Evolutionary conservation across 2,797 vertebrate species (phyloP).

Genomic region (Neosilurus mollespiculum): DNA sequence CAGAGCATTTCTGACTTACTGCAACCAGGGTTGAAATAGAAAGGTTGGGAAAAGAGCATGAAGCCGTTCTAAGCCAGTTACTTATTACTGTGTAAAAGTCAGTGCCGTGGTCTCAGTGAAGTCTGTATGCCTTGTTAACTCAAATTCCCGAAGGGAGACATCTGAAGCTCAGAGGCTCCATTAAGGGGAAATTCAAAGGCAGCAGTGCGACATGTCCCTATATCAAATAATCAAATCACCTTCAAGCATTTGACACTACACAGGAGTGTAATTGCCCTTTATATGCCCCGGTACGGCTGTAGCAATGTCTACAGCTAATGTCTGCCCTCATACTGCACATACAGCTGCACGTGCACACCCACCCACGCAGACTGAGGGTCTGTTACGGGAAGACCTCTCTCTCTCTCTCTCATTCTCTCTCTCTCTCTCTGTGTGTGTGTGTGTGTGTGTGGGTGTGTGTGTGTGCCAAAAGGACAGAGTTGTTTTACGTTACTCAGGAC

Average conservation of each 20-base stretch:
- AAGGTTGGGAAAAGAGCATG: not conserved
- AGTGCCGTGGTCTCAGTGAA: not conserved
- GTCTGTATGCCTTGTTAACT: constrained; percentile 13
- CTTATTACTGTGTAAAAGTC: not conserved
- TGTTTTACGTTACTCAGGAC: not conserved
- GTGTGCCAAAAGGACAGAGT: not conserved
- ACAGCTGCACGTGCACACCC: not conserved
- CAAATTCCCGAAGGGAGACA: not conserved
- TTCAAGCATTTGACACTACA: constrained; percentile 12
- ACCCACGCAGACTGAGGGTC: not conserved
- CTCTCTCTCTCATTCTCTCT: too few species aligned
- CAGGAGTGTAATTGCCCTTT: constrained; percentile 15
- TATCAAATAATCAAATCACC: constrained; percentile 38
- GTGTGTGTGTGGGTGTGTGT: not conserved
- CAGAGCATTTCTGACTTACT: not conserved
- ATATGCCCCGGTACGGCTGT: not conserved
- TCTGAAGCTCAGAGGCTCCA: not conserved
- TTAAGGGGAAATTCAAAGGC: constrained; percentile 33
- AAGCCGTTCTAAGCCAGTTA: not conserved
- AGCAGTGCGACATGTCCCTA: not conserved
- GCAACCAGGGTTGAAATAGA: not conserved
- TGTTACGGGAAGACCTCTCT: not conserved
- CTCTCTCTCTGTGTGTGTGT: not conserved
- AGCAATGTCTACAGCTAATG: constrained; percentile 8
- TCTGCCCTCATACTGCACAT: constrained; percentile 16